A percentile compares a stretch with the other conserved stretches of the same genome.
Conservation (phyloP, 2,797 vertebrate species). For the Psittacula echo region DNA sequence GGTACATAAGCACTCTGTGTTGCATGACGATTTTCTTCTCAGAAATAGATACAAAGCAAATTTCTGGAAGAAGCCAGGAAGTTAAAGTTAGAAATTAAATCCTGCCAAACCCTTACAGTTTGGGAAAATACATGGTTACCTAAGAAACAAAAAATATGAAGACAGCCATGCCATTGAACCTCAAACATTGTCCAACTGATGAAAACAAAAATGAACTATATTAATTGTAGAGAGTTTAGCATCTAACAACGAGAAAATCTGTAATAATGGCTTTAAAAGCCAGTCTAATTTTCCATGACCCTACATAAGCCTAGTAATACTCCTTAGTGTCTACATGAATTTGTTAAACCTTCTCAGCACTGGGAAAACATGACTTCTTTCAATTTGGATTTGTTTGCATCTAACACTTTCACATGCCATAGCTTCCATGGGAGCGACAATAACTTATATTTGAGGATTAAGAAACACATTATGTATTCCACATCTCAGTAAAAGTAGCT, state of each 20-base stretch:
- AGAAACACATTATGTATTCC: neutral
- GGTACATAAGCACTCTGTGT: neutral
- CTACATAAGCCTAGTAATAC: conserved; percentile 38
- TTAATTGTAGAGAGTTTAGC: neutral
- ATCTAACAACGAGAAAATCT: conserved; percentile 23
- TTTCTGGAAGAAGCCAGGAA: neutral
- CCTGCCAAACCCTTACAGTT: neutral
- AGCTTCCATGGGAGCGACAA: conserved; percentile 28
- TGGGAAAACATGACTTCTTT: conserved; percentile 46
- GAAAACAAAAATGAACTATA: conserved; percentile 4
- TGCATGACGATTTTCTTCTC: neutral
- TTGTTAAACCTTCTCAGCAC: conserved; percentile 35
- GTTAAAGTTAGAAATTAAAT: neutral
- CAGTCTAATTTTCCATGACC: conserved; percentile 49
- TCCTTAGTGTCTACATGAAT: conserved; percentile 37
- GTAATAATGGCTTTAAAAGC: conserved; percentile 40
- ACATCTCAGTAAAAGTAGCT: neutral
- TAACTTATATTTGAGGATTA: conserved; percentile 45
- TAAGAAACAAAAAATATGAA: neutral
- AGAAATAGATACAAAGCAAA: neutral
- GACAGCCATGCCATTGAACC: neutral
- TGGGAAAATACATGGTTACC: neutral
- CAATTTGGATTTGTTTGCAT: conserved; percentile 25
- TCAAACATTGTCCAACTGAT: neutral
- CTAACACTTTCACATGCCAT: neutral